Percentiles rank a stretch among this genome's conserved stretches.
Evolutionary conservation across 2,113 vertebrate species (phyloP).

Genomic region (Leptosomus discolor): DNA sequence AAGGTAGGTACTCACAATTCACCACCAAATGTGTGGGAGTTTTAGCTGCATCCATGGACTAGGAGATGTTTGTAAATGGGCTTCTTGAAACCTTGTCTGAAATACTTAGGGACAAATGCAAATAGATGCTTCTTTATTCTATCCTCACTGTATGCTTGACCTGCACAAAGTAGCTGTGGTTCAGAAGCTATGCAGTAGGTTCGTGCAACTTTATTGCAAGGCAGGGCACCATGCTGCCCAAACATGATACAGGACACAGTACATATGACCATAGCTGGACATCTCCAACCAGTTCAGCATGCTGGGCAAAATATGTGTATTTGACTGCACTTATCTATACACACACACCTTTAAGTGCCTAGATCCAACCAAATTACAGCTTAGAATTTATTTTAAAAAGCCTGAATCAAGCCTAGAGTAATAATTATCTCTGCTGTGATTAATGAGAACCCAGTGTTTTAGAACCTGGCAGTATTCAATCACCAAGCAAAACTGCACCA

Average conservation of each 20-base stretch:
- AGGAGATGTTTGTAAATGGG: neutral
- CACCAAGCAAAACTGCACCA: neutral
- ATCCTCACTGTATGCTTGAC: neutral
- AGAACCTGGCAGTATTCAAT: neutral
- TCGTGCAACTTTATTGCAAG: neutral
- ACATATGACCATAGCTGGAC: neutral
- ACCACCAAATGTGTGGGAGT: neutral
- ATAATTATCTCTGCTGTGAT: slow-evolving; percentile 16
- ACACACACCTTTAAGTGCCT: neutral
- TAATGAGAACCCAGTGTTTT: slow-evolving; percentile 15
- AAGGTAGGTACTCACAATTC: neutral
- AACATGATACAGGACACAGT: neutral
- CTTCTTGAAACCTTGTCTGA: neutral
- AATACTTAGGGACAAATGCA: neutral
- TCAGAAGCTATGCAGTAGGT: neutral
- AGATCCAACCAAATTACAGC: neutral
- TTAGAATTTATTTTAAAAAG: neutral
- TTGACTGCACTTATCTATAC: neutral
- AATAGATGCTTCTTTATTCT: neutral
- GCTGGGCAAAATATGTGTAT: neutral
- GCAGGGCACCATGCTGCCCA: neutral
- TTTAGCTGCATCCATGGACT: neutral
- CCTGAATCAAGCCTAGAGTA: neutral
- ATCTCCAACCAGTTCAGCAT: neutral
- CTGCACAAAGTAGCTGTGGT: neutral